A percentile compares a stretch with the other conserved stretches of the same genome.
These are phyloP conservation scores for Stichopus horrens DNA, from an alignment of 53 echinoderm and acorn worm genomes.

Conservation along the genomic window DNA sequence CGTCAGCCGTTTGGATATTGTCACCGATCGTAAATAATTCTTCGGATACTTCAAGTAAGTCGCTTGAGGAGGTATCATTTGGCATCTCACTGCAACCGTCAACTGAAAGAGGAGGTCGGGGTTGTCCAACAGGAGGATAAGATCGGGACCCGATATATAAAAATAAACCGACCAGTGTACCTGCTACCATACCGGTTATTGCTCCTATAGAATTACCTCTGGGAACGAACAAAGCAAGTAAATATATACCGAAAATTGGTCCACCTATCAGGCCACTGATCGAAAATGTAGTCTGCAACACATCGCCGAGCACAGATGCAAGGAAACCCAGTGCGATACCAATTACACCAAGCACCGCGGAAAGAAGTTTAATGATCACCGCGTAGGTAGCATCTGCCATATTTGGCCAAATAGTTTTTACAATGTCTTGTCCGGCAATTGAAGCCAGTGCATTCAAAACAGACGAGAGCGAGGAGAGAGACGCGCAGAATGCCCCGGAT, in stretches of 20 bases:
- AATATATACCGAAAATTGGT: slow-evolving; percentile 20
- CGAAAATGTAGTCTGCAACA: slow-evolving; percentile 28
- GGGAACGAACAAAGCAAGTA: slow-evolving; percentile 11
- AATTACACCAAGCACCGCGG: slow-evolving; percentile 12
- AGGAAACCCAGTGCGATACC: slow-evolving; percentile 27
- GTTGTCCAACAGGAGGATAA: slow-evolving; percentile 11
- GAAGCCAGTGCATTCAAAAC: slow-evolving; percentile 13
- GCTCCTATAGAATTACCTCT: slow-evolving; percentile 35
- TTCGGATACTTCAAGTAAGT: neutral
- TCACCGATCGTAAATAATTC: neutral
- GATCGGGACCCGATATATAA: slow-evolving; percentile 26
- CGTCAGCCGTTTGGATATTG: neutral
- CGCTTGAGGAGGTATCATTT: neutral
- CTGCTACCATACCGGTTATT: neutral
- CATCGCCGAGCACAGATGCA: slow-evolving; percentile 44
- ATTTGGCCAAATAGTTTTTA: slow-evolving; percentile 18
- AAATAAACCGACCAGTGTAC: slow-evolving; percentile 1
- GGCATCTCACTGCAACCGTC: neutral
- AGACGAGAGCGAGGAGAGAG: slow-evolving; percentile 15
- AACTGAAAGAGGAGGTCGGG: slow-evolving; percentile 11
- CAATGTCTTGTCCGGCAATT: slow-evolving; percentile 20
- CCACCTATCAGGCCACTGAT: slow-evolving; percentile 21
- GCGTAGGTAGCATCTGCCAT: neutral
- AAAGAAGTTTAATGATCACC: neutral
- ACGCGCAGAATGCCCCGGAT: slow-evolving; percentile 23